Evolutionary conservation across 2,797 vertebrate genomes (phyloP), one percentile per base, ranked within the genome.

Genomic region (Gallinago stenura): DNA sequence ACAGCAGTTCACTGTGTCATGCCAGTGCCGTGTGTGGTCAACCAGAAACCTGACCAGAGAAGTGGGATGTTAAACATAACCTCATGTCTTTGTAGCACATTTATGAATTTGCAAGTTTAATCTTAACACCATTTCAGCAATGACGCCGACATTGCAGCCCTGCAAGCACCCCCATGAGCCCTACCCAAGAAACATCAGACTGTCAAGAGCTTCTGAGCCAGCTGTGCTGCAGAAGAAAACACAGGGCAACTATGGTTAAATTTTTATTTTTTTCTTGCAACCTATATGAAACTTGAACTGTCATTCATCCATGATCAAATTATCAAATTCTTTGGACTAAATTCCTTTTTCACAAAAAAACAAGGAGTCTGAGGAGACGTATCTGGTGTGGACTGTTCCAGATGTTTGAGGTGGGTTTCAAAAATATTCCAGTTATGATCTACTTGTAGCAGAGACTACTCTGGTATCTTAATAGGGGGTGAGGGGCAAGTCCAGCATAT

Each of bases 401-500:
- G 25, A 31, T 77, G 35, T 31, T 28, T n/a, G 12, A 64, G 31
- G n/a, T 51, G 43, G 26, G 18, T 70, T 64, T 77, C 19, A 37
- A 37, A 73, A 37, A 53, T 19, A 79, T 72, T 57, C 21, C 26
- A 69, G 50, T 43, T 57, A 50, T 6, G 17, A 68, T 46, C 46
- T 54, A 12, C 26, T 43, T 46, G 39, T 46, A 26, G 8, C 33
- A 83, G 35, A 83, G 31, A 41, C 33, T 48, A 15, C 48, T 75
- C 56, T 22, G 24, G n/a, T 39, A 39, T 35, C 7, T 25, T 54
- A 68, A 45, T 9, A 7, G 2, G 8, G 16, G 8, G 41, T 4
- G 4, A 2, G 2, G 1, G 3, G 4, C 2, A n/a, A 48, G 17
- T 50, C 30, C 71, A 37, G 26, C 2, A 1, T 20, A 62, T n/a